Evolutionary conservation across 2,113 vertebrate species (phyloP), one percentile per base, ranked within the genome.

Genomic region (Ptilonorhynchus violaceus): DNA sequence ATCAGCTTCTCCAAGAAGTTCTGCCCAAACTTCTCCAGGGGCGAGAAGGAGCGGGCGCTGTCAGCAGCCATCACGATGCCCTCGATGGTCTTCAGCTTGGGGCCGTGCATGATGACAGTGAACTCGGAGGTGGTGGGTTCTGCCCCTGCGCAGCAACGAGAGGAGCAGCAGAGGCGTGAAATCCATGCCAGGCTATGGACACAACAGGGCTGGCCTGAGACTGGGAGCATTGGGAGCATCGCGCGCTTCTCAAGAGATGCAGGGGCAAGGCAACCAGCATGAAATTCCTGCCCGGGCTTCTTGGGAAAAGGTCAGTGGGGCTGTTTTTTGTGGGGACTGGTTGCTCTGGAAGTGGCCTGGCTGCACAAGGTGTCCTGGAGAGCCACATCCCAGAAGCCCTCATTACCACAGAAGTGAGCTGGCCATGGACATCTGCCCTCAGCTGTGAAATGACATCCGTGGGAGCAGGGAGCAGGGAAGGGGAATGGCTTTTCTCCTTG

Each of bases 11-110:
- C 99, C 91, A 99, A 96, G 96, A 99, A 99, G 96, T 99, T 99
- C 98, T 99, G 99, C 33, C 99, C 99, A 95, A 99, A 99, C 94
- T 99, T 99, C 97, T 99, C 99, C 42, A 99, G 97, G 6, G 99
- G 99, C 0, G 99, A 99, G 96, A 99, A 99, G 82, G 99, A 99
- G 53, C 99, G 99, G 33, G 99, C 96, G 1, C 99, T 99, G 97
- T 99, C 99, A 6, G 99, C 99, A 70, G 99, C 99, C 99, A 99
- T 99, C 64, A 99, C 99, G 1, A 99, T 99, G 63, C 99, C 99
- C 94, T 99, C 99, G 0, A 99, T 99, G 56, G 99, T 99, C 93
- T 99, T 99, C 91, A 99, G 98, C 97, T 99, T 99, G 88, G 99
- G 98, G 20, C 99, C 99, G 0, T 99, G 99, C 99, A 99, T 99